A percentile compares a stretch with the other conserved stretches of the same genome.
Evolutionary conservation across 2,113 vertebrate species (phyloP).

Genomic region (Apteryx owenii): DNA sequence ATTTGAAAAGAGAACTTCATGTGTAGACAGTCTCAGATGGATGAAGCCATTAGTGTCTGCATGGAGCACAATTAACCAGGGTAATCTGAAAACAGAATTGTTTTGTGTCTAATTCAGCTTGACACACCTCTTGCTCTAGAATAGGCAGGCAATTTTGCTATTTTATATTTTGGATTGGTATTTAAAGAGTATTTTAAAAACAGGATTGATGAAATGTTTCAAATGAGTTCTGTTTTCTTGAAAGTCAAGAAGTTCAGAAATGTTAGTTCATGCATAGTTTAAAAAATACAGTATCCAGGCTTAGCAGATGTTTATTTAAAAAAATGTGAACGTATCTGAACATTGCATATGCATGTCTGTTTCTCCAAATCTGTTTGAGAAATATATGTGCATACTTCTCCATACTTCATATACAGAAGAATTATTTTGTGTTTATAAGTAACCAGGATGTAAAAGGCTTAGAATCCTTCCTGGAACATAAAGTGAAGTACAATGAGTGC

Average conservation of each 20-base stretch:
- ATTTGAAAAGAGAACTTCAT: background rate
- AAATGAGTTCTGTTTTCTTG: background rate
- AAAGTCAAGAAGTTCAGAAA: background rate
- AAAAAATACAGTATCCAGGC: background rate
- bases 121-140: background rate
- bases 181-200: constrained; percentile 10
- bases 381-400: background rate
- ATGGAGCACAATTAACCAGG: background rate
- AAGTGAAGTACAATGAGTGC: background rate
- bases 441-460: background rate
- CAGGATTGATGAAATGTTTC: background rate
- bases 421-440: background rate
- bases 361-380: background rate
- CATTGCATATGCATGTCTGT: background rate
- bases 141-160: background rate
- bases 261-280: background rate
- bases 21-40: background rate
- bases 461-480: background rate
- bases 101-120: background rate
- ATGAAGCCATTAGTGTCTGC: background rate
- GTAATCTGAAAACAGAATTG: background rate
- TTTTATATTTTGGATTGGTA: background rate
- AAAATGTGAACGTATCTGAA: background rate
- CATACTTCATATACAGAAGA: background rate
- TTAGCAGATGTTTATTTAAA: background rate